A percentile compares a stretch with the other conserved stretches of the same genome.
These are phyloP conservation scores for Hedychridium roseum DNA, from an alignment of 2,888 invertebrate genomes.

Conservation along the genomic window DNA sequence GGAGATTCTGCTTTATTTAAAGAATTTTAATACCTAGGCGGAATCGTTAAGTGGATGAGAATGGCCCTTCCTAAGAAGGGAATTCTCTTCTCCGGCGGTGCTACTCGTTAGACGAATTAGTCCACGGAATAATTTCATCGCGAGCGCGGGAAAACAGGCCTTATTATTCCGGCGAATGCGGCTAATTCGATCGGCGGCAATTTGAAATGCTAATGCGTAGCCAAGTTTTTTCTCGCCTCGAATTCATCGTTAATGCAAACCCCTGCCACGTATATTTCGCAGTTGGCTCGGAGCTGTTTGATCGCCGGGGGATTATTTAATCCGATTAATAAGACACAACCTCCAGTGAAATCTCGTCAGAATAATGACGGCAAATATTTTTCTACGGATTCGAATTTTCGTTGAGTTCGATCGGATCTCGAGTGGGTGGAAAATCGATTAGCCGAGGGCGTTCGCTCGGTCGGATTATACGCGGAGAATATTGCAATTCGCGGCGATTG, in stretches of 20 bases:
- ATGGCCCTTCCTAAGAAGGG: too few relatives aligned
- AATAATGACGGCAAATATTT: too few relatives aligned
- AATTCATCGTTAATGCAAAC: slow-evolving; percentile 29
- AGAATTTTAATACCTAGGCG: slow-evolving; percentile 15
- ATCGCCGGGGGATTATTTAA: too few relatives aligned
- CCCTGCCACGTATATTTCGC: slow-evolving; percentile 8
- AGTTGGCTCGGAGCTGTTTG: too few relatives aligned
- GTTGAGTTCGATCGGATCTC: too few relatives aligned
- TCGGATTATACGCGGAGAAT: too few relatives aligned
- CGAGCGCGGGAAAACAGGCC: slow-evolving; percentile 42
- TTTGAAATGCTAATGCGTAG: slow-evolving; percentile 47
- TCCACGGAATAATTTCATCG: slow-evolving; percentile 37
- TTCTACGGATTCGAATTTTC: too few relatives aligned
- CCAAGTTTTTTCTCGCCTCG: slow-evolving; percentile 33
- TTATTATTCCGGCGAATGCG: slow-evolving; percentile 38
- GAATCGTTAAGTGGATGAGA: slow-evolving; percentile 17
- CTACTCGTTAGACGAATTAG: slow-evolving; percentile 26
- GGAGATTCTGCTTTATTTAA: too few relatives aligned
- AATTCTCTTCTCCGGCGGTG: slow-evolving; percentile 9
- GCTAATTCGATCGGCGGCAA: slow-evolving; percentile 45
- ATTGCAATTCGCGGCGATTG: slow-evolving; percentile 1
- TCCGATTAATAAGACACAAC: too few relatives aligned
- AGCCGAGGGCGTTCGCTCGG: too few relatives aligned
- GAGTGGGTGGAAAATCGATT: too few relatives aligned
- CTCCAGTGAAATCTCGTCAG: too few relatives aligned